These are phyloP conservation scores for Temnothorax unifasciatus DNA, from an alignment of 2,888 invertebrate species.

Conservation along the genomic window DNA sequence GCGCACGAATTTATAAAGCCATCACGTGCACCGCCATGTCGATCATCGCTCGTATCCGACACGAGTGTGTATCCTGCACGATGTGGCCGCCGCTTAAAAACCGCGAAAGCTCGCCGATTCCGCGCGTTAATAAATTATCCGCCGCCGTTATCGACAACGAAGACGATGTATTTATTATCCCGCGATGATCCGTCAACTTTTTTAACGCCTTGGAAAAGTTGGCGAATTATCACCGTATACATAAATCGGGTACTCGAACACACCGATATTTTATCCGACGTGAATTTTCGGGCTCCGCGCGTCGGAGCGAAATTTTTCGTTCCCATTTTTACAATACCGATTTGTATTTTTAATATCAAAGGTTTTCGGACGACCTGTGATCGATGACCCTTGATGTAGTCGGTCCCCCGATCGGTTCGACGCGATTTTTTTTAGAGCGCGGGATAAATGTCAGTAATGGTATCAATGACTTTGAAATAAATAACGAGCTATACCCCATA, in stretches of 20 bases:
- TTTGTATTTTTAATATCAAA: constrained; percentile 50
- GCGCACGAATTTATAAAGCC: constrained; percentile 75
- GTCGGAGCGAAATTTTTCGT: not conserved
- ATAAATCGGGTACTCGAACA: constrained; percentile 26
- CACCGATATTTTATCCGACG: constrained; percentile 15
- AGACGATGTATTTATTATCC: constrained; percentile 44
- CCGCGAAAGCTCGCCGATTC: constrained; percentile 53
- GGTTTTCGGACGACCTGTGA: constrained; percentile 32
- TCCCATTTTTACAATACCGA: constrained; percentile 22
- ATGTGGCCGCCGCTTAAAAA: constrained; percentile 52
- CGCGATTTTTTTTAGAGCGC: constrained; percentile 40
- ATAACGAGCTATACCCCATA: constrained; percentile 29
- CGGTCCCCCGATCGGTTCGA: not conserved
- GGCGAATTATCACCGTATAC: constrained; percentile 55
- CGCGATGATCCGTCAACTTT: constrained; percentile 59
- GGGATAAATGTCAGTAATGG: constrained; percentile 34
- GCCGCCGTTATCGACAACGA: constrained; percentile 35
- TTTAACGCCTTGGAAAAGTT: constrained; percentile 59
- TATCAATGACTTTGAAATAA: constrained; percentile 44
- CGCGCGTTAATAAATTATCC: constrained; percentile 51
- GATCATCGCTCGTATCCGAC: constrained; percentile 72
- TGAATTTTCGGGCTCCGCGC: not conserved
- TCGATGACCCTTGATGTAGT: constrained; percentile 38
- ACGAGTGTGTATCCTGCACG: constrained; percentile 36
- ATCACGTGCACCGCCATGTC: constrained; percentile 76